Evolutionary conservation across 2,888 invertebrate species (phyloP), one percentile per base, ranked within the genome.

Genomic region (Miltochrista miniata): DNA sequence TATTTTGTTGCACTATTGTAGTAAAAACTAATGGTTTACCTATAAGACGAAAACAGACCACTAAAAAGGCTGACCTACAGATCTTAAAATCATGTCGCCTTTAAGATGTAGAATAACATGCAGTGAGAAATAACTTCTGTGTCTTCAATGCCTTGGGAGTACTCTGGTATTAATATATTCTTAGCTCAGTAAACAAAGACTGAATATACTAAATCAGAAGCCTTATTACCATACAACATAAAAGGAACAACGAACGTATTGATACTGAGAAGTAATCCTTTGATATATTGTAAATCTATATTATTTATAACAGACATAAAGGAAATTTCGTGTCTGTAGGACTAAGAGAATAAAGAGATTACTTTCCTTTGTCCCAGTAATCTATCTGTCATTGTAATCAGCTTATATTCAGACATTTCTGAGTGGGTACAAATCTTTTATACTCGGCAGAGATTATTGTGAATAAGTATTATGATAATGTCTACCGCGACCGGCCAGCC

Each of bases 341-440:
- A 31, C n/a, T 24, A 33, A 37, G 36, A 34, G 38, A 45, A 36
- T 45, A 45, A 13, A 45, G 43, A 39, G 44, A 44, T 44, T 49
- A 34, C 34, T 39, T 49, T 44, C 12, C 15, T 45, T 49, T 44
- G 34, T 10, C 15, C 34, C 35, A 35, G 45, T 50, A 45, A 50
- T 50, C 33, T 43, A 43, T 46, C 30, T 48, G 30, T 30, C 15
- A 9, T 12, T 34, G 34, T 44, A 49, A 49, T 49, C 49, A 44
- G 37, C 45, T 45, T 45, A 40, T 35, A 35, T 29, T 43, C 38
- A 43, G 43, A 15, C 15, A 7, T 24, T 35, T 18, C 43, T 43
- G 24, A 13, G 43, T 11, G 5, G 18, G 2, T 4, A 44, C 13
- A 29, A 35, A 35, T 13, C 18, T 44, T 44, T 24, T 44, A 10